A percentile compares a stretch with the other conserved stretches of the same genome.
Evolutionary conservation across 2,888 invertebrate species (phyloP).

Genomic region (Hirtodrosophila trivittata): DNA sequence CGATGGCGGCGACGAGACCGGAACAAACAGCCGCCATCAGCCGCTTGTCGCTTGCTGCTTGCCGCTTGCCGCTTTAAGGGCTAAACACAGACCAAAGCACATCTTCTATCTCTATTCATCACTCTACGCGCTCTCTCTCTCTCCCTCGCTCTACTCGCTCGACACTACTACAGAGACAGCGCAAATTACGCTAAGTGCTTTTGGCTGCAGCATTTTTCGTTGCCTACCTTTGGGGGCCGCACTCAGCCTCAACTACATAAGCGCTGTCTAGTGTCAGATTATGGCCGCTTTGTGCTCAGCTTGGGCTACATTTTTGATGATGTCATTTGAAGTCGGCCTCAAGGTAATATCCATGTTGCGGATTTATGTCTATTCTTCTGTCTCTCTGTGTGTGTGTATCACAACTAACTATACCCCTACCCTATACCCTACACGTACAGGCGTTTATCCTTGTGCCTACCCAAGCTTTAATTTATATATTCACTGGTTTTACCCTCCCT

Average conservation of each 20-base stretch:
- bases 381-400: constrained; percentile 13
- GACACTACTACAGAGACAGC: constrained; percentile 35
- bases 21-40: constrained; percentile 64
- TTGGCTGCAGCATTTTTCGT: constrained; percentile 64
- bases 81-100: constrained; percentile 21
- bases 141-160: constrained; percentile 17
- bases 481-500: constrained; percentile 25
- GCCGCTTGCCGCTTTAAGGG: constrained; percentile 4
- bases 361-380: constrained; percentile 45
- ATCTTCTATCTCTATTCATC: constrained; percentile 1
- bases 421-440: not conserved
- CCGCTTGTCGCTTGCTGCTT: not conserved
- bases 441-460: constrained; percentile 17
- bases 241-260: constrained; percentile 46
- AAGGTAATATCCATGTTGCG: constrained; percentile 67
- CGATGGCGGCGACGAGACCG: constrained; percentile 63
- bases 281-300: constrained; percentile 70
- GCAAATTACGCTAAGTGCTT: constrained; percentile 79
- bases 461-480: constrained; percentile 18
- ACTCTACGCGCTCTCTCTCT: constrained; percentile 12
- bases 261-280: constrained; percentile 75
- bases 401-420: constrained; percentile 1
- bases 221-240: constrained; percentile 56
- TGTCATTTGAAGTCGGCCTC: constrained; percentile 70
- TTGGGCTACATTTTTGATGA: constrained; percentile 74